Percentiles rank a stretch among this genome's conserved stretches.
Conservation (phyloP, 1,140 invertebrate genomes). For the Belonocnema kinseyi region DNA sequence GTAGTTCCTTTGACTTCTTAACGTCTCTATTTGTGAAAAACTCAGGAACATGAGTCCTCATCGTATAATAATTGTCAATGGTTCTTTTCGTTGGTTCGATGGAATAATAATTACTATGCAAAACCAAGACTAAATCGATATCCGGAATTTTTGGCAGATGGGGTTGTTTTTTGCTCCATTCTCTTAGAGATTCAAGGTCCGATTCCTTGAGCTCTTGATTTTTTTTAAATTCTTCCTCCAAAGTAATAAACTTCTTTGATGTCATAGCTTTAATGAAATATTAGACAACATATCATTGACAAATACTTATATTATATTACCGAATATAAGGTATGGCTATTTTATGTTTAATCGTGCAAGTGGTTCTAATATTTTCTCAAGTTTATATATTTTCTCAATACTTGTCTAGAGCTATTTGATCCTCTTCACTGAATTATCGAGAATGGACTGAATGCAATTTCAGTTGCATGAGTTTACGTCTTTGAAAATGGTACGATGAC, state of each 20-base stretch:
- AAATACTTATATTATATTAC: too few species aligned
- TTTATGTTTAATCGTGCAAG: too few species aligned
- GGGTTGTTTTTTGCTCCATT: conserved; percentile 80
- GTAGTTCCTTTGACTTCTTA: conserved; percentile 66
- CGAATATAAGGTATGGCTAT: too few species aligned
- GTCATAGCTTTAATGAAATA: background rate
- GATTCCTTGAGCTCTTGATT: conserved; percentile 77
- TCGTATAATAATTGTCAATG: conserved; percentile 81
- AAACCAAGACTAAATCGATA: conserved; percentile 78
- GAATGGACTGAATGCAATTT: conserved; percentile 4
- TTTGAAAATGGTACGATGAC: background rate
- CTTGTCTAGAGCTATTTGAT: background rate
- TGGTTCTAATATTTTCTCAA: too few species aligned
- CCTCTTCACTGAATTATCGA: background rate
- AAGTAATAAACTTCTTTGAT: conserved; percentile 36
- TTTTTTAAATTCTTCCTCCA: conserved; percentile 77
- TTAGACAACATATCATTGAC: background rate
- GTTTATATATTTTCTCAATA: too few species aligned
- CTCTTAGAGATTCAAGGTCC: conserved; percentile 77
- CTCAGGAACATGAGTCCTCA: conserved; percentile 79
- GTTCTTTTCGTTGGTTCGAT: conserved; percentile 80
- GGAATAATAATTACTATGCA: conserved; percentile 80
- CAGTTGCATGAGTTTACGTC: background rate
- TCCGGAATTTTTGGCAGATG: conserved; percentile 79
- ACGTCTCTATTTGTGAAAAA: conserved; percentile 79